Base-by-base conservation (phyloP, 2,797 vertebrate genomes). In the Menidia menidia region DNA sequence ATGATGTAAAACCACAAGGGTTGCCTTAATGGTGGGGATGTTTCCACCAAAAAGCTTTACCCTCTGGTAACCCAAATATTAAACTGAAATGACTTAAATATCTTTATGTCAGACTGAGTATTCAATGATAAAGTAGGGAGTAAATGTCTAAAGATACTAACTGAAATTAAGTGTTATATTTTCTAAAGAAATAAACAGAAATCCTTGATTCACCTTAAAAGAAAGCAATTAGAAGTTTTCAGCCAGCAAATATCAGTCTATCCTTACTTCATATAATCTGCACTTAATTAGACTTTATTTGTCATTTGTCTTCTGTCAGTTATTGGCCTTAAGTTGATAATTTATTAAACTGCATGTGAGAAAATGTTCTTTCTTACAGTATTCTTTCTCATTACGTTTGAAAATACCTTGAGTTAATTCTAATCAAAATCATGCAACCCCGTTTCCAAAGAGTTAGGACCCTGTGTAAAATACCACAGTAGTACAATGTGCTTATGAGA, bases 241-340 rank as follows among this genome's bases (percentile, higher is more conserved):
- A 73, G 72, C 80, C 88, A 84, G 86, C 86, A 70, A 53, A 66
- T 71, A 88, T 94, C 89, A 85, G 92, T 95, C 92, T 93, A 87
- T 91, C 89, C 89, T 89, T 92, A 89, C 83, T 80, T n/a, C n/a
- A 35, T 66, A 3, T 63, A 81, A 74, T 25, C 47, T 64, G 30
- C 43, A 62, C 75, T 81, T 66, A 53, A 83, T 77, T 43, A 7
- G 59, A 67, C 31, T 70, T 78, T 70, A 6, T 80, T 75, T 87
- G n/a, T 73, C 4, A 43, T 47, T 86, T 84, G 54, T 70, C 50
- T 69, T 82, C 68, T 71, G 50, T 69, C 56, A 63, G 65, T 81
- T 80, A 66, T 67, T 72, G 45, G 67, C 61, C 33, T 64, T 47
- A 32, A 61, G 65, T 77, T 78, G 60, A 77, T 32, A 74, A 70